Conservation (phyloP, 35 echinoderm and acorn worm species). For the Ophioderma brevispina region DNA sequence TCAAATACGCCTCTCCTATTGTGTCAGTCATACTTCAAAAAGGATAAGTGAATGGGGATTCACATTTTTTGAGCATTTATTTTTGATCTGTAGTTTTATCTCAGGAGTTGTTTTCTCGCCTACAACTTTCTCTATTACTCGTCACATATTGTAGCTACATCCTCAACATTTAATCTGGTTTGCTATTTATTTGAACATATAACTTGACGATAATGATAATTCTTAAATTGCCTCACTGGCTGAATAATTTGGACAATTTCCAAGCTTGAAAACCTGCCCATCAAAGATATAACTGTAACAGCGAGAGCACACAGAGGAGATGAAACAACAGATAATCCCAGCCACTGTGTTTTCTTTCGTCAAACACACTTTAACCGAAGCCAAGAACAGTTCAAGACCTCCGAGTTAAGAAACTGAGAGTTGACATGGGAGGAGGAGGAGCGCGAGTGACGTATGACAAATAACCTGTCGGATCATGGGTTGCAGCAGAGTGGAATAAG, state of each 20-base stretch:
- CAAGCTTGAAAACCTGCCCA: not conserved
- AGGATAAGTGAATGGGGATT: no score
- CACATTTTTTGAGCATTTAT: no score
- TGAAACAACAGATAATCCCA: not conserved
- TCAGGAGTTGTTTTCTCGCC: no score
- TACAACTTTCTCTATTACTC: not conserved
- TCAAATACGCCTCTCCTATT: no score
- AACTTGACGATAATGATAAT: not conserved
- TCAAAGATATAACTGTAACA: not conserved
- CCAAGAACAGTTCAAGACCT: constrained; percentile 9
- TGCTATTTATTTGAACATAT: not conserved
- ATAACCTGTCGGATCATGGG: not conserved
- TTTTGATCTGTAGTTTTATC: no score
- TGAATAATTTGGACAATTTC: not conserved
- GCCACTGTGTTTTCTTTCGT: not conserved
- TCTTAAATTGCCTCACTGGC: not conserved
- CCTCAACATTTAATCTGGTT: no score
- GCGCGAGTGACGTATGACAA: not conserved
- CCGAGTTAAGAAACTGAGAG: not conserved
- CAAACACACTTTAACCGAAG: not conserved
- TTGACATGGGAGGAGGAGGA: not conserved
- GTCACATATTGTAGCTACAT: not conserved
- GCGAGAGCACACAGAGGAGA: not conserved
- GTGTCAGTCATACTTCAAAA: no score
- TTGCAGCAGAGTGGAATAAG: not conserved